Evolutionary conservation across 2,113 vertebrate species (phyloP).

Genomic region (Opisthocomus hoazin): DNA sequence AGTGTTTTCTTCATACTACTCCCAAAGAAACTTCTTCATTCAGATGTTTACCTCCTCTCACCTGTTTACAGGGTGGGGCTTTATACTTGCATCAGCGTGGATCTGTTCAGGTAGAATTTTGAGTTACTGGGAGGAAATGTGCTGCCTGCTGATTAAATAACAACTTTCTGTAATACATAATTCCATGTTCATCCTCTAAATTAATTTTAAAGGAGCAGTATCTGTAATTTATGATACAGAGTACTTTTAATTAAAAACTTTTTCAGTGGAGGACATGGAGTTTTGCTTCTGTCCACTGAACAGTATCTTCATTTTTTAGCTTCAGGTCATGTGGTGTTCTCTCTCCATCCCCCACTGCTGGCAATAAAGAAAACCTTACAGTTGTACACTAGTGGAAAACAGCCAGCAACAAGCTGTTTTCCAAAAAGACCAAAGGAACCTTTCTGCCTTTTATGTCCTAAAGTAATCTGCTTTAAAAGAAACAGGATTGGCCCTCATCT

Average conservation of each 20-base stretch:
- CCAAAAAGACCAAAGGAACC: not conserved
- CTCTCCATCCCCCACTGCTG: rapidly evolving
- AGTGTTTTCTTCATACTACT: not conserved
- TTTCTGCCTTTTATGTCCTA: not conserved
- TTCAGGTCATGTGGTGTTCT: not conserved
- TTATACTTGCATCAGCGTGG: not conserved
- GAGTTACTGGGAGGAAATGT: not conserved
- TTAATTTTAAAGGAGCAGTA: not conserved
- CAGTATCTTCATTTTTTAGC: not conserved
- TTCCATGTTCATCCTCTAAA: not conserved
- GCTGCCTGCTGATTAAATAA: not conserved
- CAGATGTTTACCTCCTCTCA: not conserved
- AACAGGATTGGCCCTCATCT: not conserved
- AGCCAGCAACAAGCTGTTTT: not conserved
- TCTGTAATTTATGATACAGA: not conserved
- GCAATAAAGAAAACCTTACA: not conserved
- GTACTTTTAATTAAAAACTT: not conserved
- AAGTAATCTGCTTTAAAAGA: not conserved
- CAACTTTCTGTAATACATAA: not conserved
- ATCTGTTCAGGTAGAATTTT: not conserved
- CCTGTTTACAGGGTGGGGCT: not conserved
- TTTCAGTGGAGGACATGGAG: not conserved
- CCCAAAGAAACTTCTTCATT: not conserved
- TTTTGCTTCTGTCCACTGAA: not conserved
- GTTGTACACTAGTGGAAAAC: not conserved